Percentiles rank a stretch among this genome's conserved stretches.
phyloP scores from a whole-genome alignment of 2,113 vertebrate genomes.

The Odobenus rosmarus region DNA sequence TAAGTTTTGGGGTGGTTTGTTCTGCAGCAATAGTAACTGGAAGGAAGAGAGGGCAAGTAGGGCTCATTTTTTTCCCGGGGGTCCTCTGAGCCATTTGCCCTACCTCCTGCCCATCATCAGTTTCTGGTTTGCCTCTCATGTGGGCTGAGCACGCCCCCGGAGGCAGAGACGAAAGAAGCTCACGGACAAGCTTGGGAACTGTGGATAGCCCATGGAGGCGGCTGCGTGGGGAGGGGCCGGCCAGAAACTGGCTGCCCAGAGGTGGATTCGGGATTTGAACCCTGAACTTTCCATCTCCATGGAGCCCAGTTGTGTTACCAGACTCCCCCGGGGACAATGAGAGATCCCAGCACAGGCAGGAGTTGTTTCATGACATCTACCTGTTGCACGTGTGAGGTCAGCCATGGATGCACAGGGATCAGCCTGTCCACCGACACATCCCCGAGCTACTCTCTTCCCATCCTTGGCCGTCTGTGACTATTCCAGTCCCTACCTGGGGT shows the following conservation, averaged over 20 bases:
- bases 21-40: not conserved
- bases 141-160: not conserved
- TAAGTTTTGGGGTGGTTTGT: not conserved
- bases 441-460: not conserved
- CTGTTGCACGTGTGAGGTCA: not conserved
- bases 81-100: not conserved
- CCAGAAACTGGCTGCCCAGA: not conserved
- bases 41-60: not conserved
- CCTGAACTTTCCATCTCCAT: not conserved
- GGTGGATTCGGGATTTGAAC: not conserved
- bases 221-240: no score
- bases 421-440: not conserved
- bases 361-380: not conserved
- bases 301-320: not conserved
- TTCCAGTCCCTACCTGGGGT: not conserved
- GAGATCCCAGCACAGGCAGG: not conserved
- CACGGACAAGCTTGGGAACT: fast-evolving
- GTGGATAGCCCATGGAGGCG: not conserved
- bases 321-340: not conserved
- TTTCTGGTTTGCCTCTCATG: not conserved
- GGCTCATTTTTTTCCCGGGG: not conserved
- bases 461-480: not conserved
- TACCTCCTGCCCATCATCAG: not conserved
- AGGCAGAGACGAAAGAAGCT: not conserved
- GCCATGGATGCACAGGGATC: not conserved